Base-by-base conservation (phyloP, 2,888 invertebrate species). In the Eilema caniola region DNA sequence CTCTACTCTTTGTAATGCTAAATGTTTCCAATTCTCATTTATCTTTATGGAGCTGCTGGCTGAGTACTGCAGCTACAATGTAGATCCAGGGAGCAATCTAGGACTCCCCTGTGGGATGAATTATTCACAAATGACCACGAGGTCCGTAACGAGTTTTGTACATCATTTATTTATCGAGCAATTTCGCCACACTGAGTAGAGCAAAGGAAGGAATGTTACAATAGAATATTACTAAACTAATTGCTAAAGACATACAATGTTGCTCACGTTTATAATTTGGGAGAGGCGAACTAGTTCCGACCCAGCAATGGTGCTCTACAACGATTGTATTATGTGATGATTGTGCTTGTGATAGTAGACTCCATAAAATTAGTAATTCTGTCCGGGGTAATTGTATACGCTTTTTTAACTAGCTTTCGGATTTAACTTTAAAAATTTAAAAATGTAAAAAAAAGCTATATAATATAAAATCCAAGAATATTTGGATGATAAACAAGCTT, bases 81-180 rank as follows among this genome's bases (percentile, higher is more conserved):
- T 33, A 67, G 24, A n/a, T 11, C 53, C 33, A 28, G 47, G 41
- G n/a, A 23, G 56, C 47, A 61, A 67, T 31, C 67, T 67, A 33
- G 61, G 31, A 62, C 31, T 24, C 28, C 31, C 10, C 53, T 33
- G 24, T 53, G 7, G 47, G 28, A 47, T 67, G 53, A 62, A 53
- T 62, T 67, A 67, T 67, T 31, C 53, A 67, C 67, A 41, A 67
- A 67, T 61, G 47, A 61, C 60, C 25, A 25, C 20, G 47, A 47
- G 16, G 23, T 47, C 23, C 25, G 28, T 59, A 60, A 47, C 60
- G 47, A 61, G 60, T 60, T 47, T n/a, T 47, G 10, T 67, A 41
- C 28, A n/a, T 47, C 10, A 12, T 20, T 8, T 59, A 66, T 60
- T 66, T 41, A 66, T 25, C 66, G 25, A 37, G n/a, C 25, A 25